Evolutionary conservation across 2,888 invertebrate species (phyloP).

Genomic region (Biston stratarius): DNA sequence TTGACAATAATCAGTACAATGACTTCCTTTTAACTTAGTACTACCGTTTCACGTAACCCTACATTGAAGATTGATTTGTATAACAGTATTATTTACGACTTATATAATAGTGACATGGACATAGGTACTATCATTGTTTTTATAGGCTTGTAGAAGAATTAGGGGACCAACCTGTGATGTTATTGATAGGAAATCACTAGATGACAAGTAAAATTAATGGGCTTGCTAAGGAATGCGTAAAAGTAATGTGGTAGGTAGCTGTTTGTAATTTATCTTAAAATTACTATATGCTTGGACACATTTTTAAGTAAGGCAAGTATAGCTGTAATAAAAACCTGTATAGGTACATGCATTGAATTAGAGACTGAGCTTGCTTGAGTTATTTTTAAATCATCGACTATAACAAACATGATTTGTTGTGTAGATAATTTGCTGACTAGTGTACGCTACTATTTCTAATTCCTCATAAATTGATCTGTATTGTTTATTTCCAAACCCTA

Average conservation of each 20-base stretch:
- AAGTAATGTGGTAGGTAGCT: conserved; percentile 20
- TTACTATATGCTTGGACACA: background rate
- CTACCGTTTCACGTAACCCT: background rate
- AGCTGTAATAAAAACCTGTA: background rate
- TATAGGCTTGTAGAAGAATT: conserved; percentile 33
- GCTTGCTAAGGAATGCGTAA: conserved; percentile 28
- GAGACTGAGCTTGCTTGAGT: too few relatives aligned
- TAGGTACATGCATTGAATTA: too few relatives aligned
- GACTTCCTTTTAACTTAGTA: too few relatives aligned
- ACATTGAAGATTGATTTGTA: conserved; percentile 6
- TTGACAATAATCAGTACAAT: too few relatives aligned
- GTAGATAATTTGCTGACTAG: too few relatives aligned
- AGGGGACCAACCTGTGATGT: conserved; percentile 64
- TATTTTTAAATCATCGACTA: too few relatives aligned
- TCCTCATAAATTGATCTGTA: background rate
- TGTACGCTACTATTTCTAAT: too few relatives aligned
- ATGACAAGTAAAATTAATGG: conserved; percentile 41
- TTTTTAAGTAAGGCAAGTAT: background rate
- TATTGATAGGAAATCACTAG: conserved; percentile 58
- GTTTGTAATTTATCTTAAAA: conserved; percentile 11
- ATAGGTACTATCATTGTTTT: conserved; percentile 20
- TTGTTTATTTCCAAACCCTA: background rate
- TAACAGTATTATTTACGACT: conserved; percentile 21
- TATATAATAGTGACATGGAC: background rate
- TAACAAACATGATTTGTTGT: too few relatives aligned